Evolutionary conservation across 2,113 vertebrate genomes (phyloP).

Genomic region (Festucalex cinctus): DNA sequence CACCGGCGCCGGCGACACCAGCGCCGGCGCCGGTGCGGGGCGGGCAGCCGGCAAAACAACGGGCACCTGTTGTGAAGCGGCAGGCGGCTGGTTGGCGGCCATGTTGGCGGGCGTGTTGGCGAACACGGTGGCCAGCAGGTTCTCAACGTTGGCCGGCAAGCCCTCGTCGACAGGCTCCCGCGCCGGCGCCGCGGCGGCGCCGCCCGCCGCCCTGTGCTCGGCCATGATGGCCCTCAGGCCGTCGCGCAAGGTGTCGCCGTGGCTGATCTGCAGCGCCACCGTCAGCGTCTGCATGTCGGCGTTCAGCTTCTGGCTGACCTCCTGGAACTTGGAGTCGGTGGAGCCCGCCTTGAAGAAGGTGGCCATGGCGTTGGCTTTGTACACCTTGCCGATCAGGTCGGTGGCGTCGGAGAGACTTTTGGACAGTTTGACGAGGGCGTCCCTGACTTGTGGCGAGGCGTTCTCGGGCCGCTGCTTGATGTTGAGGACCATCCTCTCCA

Average conservation of each 20-base stretch:
- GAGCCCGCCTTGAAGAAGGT: not conserved
- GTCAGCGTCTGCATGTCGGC: not conserved
- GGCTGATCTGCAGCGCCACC: not conserved
- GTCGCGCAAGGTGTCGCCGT: not conserved
- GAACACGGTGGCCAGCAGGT: too few species aligned
- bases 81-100: too few species aligned
- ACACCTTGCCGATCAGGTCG: not conserved
- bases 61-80: too few species aligned
- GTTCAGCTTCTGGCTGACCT: not conserved
- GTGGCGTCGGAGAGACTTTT: not conserved
- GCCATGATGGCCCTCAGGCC: not conserved
- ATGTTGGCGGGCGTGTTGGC: too few species aligned
- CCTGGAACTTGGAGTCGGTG: not conserved
- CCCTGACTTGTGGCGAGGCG: not conserved
- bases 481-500: slow-evolving; percentile 1
- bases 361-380: not conserved
- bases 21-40: too few species aligned
- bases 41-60: too few species aligned
- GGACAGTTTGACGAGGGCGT: not conserved
- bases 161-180: too few species aligned
- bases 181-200: too few species aligned
- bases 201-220: too few species aligned
- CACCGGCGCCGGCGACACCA: too few species aligned
- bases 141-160: too few species aligned
- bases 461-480: not conserved